Conservation (phyloP, 2,888 invertebrate genomes). For the Apomyelois bistriatella region DNA sequence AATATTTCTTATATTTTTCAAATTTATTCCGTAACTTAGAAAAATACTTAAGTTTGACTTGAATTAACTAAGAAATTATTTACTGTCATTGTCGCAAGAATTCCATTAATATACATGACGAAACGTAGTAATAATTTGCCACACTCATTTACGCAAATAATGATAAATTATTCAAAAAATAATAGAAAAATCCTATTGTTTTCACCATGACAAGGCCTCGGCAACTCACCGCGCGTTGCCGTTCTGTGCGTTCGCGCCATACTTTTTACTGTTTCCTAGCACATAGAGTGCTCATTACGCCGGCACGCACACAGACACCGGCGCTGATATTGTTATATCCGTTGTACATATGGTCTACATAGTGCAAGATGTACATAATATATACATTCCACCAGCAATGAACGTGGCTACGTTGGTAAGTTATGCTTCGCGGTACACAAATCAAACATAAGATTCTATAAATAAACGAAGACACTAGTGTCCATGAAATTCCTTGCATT, state of each 20-base stretch:
- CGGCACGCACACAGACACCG: conserved; percentile 52
- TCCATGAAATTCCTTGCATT: conserved; percentile 53
- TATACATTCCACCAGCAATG: conserved; percentile 68
- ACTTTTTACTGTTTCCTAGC: conserved; percentile 82
- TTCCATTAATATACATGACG: too few relatives aligned
- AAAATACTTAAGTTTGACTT: too few relatives aligned
- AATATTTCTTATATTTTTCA: too few relatives aligned
- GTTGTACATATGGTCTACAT: conserved; percentile 51
- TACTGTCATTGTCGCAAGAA: neutral
- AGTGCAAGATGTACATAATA: conserved; percentile 70
- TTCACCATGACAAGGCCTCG: conserved; percentile 69
- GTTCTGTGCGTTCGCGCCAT: conserved; percentile 73
- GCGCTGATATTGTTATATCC: conserved; percentile 67
- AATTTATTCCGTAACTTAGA: too few relatives aligned
- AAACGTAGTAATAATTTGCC: conserved; percentile 15
- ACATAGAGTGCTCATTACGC: conserved; percentile 78
- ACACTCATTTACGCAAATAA: conserved; percentile 26
- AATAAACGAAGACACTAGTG: conserved; percentile 59
- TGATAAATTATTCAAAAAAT: conserved; percentile 45
- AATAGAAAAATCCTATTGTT: conserved; percentile 64
- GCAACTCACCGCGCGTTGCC: conserved; percentile 71
- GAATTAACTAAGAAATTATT: too few relatives aligned
- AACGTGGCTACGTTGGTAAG: conserved; percentile 72
- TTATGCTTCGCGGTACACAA: conserved; percentile 58
- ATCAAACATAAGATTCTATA: conserved; percentile 69